Conservation (phyloP, 2,113 vertebrate species). For the Oxyruncus cristatus region DNA sequence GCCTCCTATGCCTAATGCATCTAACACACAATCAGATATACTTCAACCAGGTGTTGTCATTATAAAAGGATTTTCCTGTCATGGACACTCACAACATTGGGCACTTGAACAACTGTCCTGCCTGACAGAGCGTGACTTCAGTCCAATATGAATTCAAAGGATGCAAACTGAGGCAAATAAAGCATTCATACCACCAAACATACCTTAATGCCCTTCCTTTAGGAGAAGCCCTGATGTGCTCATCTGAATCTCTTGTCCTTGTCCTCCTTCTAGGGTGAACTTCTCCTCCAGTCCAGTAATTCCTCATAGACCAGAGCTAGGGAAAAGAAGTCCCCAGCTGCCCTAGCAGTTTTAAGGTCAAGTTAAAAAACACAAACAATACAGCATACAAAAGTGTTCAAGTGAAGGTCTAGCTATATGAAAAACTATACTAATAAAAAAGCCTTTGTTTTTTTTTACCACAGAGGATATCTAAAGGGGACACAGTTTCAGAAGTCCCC, state of each 20-base stretch:
- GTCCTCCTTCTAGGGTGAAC: neutral
- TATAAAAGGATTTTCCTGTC: neutral
- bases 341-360: neutral
- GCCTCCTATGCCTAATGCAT: neutral
- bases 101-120: neutral
- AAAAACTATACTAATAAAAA: neutral
- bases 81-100: accelerated
- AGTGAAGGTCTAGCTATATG: neutral
- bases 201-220: neutral
- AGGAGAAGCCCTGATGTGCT: neutral
- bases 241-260: neutral
- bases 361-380: neutral
- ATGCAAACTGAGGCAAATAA: neutral
- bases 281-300: neutral
- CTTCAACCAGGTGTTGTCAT: neutral
- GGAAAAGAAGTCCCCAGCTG: neutral
- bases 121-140: neutral
- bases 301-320: neutral
- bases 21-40: neutral
- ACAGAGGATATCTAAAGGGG: neutral
- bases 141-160: neutral
- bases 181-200: neutral
- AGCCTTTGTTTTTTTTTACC: neutral
- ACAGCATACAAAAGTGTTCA: neutral
- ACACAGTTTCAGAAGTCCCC: neutral